Percentiles rank a stretch among this genome's conserved stretches.
Evolutionary conservation across 1,140 invertebrate genomes (phyloP).

Genomic region (Formica selysi): DNA sequence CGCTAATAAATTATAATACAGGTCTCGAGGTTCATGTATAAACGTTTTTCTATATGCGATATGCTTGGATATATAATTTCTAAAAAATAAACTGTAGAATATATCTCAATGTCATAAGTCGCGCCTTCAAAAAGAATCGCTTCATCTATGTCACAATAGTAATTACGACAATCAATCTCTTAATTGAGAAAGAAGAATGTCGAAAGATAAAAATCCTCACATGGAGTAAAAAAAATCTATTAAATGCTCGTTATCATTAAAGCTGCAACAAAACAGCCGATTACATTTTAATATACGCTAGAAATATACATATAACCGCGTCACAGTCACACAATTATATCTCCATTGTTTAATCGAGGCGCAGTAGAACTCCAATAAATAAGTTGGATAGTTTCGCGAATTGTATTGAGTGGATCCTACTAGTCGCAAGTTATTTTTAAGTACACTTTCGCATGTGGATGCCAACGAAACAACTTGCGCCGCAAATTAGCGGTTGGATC

Average conservation of each 20-base stretch:
- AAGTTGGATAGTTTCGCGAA: slow-evolving; percentile 13
- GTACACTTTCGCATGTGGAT: slow-evolving; percentile 57
- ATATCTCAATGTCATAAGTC: slow-evolving; percentile 27
- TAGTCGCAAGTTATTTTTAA: slow-evolving; percentile 45
- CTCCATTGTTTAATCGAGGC: slow-evolving; percentile 13
- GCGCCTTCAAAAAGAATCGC: neutral
- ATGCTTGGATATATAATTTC: slow-evolving; percentile 56
- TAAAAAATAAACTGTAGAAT: slow-evolving; percentile 68
- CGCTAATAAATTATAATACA: slow-evolving; percentile 76
- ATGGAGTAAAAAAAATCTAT: neutral
- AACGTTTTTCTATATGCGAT: slow-evolving; percentile 52
- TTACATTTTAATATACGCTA: slow-evolving; percentile 23
- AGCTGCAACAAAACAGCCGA: slow-evolving; percentile 58
- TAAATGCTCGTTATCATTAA: slow-evolving; percentile 32
- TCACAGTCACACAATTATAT: slow-evolving; percentile 28
- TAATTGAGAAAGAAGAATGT: slow-evolving; percentile 26
- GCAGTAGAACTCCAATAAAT: slow-evolving; percentile 27
- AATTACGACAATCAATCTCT: slow-evolving; percentile 11
- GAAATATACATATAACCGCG: neutral
- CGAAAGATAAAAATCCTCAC: neutral
- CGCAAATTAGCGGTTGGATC: slow-evolving; percentile 27
- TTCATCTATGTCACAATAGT: neutral
- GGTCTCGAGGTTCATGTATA: slow-evolving; percentile 57
- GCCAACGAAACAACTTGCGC: slow-evolving; percentile 27
- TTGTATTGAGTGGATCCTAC: slow-evolving; percentile 30